Evolutionary conservation across 1,140 invertebrate species (phyloP).

Genomic region (Sipha flava): DNA sequence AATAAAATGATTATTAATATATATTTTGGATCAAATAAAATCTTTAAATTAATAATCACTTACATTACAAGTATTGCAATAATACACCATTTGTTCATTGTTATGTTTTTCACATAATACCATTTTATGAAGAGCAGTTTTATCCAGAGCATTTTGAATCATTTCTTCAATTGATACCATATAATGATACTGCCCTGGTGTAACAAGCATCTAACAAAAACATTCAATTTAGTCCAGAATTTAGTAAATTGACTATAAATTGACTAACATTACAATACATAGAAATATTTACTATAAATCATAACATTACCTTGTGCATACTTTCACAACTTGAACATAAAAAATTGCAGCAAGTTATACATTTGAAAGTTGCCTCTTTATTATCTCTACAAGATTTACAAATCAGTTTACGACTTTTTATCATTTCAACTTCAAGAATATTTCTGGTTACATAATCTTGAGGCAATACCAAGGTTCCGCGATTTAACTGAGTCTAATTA

Average conservation of each 20-base stretch:
- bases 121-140: constrained; percentile 67
- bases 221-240: no score
- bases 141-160: constrained; percentile 59
- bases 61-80: constrained; percentile 72
- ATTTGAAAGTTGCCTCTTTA: constrained; percentile 81
- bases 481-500: constrained; percentile 47
- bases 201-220: constrained; percentile 56
- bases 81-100: constrained; percentile 69
- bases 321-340: constrained; percentile 86
- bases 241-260: no score
- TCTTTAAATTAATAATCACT: constrained; percentile 12
- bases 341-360: constrained; percentile 87
- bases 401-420: constrained; percentile 63
- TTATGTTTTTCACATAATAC: constrained; percentile 68
- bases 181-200: constrained; percentile 86
- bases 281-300: background rate
- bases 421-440: constrained; percentile 71
- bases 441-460: constrained; percentile 78
- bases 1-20: no score
- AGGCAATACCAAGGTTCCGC: constrained; percentile 64
- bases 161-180: constrained; percentile 81
- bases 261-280: no score
- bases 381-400: constrained; percentile 84
- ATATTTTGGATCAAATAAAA: no score
- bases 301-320: constrained; percentile 62